phyloP scores from a whole-genome alignment of 1,140 invertebrate species.

The Asbolus verrucosus region DNA sequence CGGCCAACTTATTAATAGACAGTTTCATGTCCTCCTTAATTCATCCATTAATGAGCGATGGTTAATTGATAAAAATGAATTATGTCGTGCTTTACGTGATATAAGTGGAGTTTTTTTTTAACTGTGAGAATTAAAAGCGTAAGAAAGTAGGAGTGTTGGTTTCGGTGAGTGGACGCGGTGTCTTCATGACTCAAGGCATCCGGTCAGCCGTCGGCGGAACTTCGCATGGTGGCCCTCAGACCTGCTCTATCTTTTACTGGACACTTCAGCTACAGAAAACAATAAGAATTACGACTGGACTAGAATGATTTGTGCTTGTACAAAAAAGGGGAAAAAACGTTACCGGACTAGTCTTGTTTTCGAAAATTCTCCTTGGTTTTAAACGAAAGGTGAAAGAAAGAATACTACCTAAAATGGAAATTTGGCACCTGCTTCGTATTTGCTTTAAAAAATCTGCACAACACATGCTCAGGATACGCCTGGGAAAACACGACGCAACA shows the following conservation, averaged over 20 bases:
- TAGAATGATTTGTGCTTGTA: constrained; percentile 17
- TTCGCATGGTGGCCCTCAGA: constrained; percentile 55
- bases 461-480: constrained; percentile 43
- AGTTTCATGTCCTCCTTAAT: constrained; percentile 19
- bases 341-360: background rate
- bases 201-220: constrained; percentile 61
- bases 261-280: constrained; percentile 44
- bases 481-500: constrained; percentile 45
- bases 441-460: constrained; percentile 47
- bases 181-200: constrained; percentile 60
- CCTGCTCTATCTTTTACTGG: constrained; percentile 50
- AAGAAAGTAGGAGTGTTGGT: constrained; percentile 60
- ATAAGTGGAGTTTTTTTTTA: constrained; percentile 34
- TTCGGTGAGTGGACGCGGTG: constrained; percentile 59
- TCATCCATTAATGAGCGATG: constrained; percentile 28
- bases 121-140: constrained; percentile 48
- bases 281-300: constrained; percentile 45
- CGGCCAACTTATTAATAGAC: constrained; percentile 21
- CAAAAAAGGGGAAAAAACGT: constrained; percentile 24
- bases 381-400: no score
- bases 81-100: constrained; percentile 28
- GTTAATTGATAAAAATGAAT: constrained; percentile 30
- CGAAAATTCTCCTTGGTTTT: no score
- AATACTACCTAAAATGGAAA: constrained; percentile 40
- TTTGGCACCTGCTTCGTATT: constrained; percentile 45